Percentiles rank a stretch among this genome's conserved stretches.
Evolutionary conservation across 2,888 invertebrate genomes (phyloP).

Genomic region (Nomada ruficornis): DNA sequence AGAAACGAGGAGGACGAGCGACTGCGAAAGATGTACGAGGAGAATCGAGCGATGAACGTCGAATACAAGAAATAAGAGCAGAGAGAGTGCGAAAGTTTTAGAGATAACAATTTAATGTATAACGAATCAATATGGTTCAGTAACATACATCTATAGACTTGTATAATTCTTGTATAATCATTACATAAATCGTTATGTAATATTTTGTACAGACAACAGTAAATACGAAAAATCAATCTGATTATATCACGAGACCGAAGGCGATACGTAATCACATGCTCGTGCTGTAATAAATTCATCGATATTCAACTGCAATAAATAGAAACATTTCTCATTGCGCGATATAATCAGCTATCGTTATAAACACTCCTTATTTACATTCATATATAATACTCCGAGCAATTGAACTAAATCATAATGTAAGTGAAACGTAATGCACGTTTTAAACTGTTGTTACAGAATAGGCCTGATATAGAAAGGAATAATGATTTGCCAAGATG

Average conservation of each 20-base stretch:
- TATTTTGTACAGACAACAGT: constrained; percentile 1
- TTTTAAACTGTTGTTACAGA: constrained; percentile 66
- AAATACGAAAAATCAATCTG: constrained; percentile 1
- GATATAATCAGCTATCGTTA: constrained; percentile 38
- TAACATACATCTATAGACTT: constrained; percentile 9
- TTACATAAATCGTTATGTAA: constrained; percentile 24
- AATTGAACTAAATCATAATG: constrained; percentile 15
- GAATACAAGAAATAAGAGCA: not conserved
- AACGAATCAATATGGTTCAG: not conserved
- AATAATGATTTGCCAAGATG: constrained; percentile 1
- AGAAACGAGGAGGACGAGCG: not conserved
- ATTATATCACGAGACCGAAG: constrained; percentile 2
- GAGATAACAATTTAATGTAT: not conserved
- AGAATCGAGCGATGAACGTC: not conserved
- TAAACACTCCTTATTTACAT: constrained; percentile 47
- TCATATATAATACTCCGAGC: constrained; percentile 34
- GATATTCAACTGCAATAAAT: constrained; percentile 14
- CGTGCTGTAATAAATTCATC: not conserved
- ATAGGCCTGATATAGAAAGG: constrained; percentile 70
- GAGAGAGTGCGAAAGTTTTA: not conserved
- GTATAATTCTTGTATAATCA: constrained; percentile 13
- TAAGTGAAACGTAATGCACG: constrained; percentile 12
- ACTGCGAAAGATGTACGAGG: not conserved
- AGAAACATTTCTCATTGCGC: constrained; percentile 5
- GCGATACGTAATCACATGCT: not conserved